A percentile compares a stretch with the other conserved stretches of the same genome.
Evolutionary conservation across 1,140 invertebrate species (phyloP).

Genomic region (Drosophila erecta): DNA sequence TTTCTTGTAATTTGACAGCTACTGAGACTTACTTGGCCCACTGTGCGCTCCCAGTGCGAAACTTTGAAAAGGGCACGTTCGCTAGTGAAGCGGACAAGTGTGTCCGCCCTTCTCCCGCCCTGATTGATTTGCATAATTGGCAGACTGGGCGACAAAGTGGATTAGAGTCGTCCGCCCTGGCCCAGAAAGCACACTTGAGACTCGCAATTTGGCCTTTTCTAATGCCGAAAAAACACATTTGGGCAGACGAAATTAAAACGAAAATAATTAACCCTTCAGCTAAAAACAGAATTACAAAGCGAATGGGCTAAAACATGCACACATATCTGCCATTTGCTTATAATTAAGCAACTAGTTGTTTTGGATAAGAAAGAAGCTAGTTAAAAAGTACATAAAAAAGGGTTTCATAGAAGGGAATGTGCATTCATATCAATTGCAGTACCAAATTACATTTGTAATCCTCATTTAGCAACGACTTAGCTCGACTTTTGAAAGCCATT

Average conservation of each 20-base stretch:
- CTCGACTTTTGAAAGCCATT: not conserved
- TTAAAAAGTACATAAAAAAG: too few relatives aligned
- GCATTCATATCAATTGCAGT: too few relatives aligned
- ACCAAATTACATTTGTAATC: too few relatives aligned
- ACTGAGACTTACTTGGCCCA: not conserved
- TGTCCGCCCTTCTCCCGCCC: slow-evolving; percentile 8
- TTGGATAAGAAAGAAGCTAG: too few relatives aligned
- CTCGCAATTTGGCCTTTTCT: slow-evolving; percentile 11
- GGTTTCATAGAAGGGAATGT: too few relatives aligned
- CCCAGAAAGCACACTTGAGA: slow-evolving; percentile 9
- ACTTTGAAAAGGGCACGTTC: slow-evolving; percentile 17
- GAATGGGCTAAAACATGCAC: not conserved
- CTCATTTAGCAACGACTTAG: too few relatives aligned
- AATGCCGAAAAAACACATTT: slow-evolving; percentile 14
- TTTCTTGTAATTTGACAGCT: not conserved
- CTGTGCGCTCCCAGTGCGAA: slow-evolving; percentile 7
- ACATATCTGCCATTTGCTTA: not conserved
- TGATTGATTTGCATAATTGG: slow-evolving; percentile 69
- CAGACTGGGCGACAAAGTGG: slow-evolving; percentile 55
- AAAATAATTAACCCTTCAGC: slow-evolving; percentile 18
- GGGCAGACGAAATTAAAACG: slow-evolving; percentile 19
- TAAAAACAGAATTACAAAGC: not conserved
- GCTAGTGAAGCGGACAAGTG: slow-evolving; percentile 28
- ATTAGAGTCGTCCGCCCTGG: slow-evolving; percentile 28
- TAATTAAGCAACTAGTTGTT: not conserved